phyloP scores from a whole-genome alignment of 2,888 invertebrate genomes.

The Lycocerus yunnanus region DNA sequence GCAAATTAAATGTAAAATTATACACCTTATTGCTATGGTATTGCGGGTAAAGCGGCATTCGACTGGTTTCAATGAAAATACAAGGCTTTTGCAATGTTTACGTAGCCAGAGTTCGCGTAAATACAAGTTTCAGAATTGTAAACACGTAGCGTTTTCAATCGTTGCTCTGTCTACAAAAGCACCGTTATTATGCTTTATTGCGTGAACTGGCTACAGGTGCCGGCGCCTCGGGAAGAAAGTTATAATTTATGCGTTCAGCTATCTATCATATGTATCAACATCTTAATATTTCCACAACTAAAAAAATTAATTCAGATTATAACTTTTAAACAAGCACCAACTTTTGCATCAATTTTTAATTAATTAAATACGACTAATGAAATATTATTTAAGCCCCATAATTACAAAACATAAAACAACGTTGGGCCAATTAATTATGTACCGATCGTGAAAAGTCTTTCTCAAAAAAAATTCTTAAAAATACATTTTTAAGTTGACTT shows the following conservation, averaged over 20 bases:
- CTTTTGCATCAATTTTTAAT: not conserved
- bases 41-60: constrained; percentile 41
- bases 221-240: constrained; percentile 31
- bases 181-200: constrained; percentile 32
- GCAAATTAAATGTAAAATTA: constrained; percentile 57
- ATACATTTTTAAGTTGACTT: not conserved
- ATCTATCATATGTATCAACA: constrained; percentile 28
- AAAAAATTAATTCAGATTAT: constrained; percentile 22
- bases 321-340: not conserved
- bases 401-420: not conserved
- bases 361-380: not conserved
- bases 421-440: not conserved
- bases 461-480: not conserved
- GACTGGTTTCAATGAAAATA: constrained; percentile 47
- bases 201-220: constrained; percentile 32
- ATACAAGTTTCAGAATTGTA: constrained; percentile 46
- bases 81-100: constrained; percentile 46
- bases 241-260: constrained; percentile 35
- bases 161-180: constrained; percentile 27
- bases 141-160: constrained; percentile 37
- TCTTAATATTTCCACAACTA: constrained; percentile 14
- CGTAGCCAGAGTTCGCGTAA: constrained; percentile 43
- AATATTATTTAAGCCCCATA: not conserved
- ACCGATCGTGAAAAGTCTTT: not conserved
- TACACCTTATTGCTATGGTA: constrained; percentile 53